Percentiles rank a stretch among this genome's conserved stretches.
Evolutionary conservation across 2,888 invertebrate species (phyloP).

Genomic region (Sminthurinus aureus): DNA sequence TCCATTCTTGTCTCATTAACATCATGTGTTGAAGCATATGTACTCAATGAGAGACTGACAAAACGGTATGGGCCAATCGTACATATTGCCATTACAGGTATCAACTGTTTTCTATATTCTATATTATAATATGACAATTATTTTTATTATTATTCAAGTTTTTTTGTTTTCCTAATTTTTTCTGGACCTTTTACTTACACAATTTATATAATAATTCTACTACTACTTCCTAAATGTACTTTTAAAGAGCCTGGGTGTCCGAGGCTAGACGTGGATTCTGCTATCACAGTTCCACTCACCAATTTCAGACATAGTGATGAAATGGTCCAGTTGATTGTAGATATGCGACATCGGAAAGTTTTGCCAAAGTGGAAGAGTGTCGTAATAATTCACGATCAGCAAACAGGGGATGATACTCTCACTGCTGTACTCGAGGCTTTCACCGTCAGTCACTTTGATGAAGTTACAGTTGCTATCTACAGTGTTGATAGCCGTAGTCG

Average conservation of each 20-base stretch:
- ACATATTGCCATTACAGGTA: constrained; percentile 57
- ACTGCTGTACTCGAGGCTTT: constrained; percentile 45
- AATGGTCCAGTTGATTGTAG: constrained; percentile 78
- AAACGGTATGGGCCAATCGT: constrained; percentile 46
- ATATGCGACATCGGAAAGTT: constrained; percentile 68
- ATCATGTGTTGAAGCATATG: constrained; percentile 49
- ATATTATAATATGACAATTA: too few species aligned
- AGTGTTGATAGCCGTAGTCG: constrained; percentile 53
- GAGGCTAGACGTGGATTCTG: constrained; percentile 72
- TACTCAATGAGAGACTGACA: constrained; percentile 43
- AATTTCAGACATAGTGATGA: constrained; percentile 70
- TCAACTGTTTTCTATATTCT: not conserved
- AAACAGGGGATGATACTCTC: constrained; percentile 66
- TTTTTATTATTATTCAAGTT: too few species aligned
- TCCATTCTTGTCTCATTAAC: constrained; percentile 46
- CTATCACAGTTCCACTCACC: constrained; percentile 74
- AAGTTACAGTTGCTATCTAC: constrained; percentile 48
- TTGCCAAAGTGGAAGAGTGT: constrained; percentile 72
- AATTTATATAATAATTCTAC: not conserved
- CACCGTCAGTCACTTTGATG: constrained; percentile 35
- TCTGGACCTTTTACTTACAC: not conserved
- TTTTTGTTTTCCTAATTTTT: not conserved
- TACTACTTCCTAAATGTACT: not conserved
- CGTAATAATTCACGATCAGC: constrained; percentile 76
- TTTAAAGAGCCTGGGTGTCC: constrained; percentile 77